Evolutionary conservation across 2,888 invertebrate genomes (phyloP).

Genomic region (Cryptus armator): DNA sequence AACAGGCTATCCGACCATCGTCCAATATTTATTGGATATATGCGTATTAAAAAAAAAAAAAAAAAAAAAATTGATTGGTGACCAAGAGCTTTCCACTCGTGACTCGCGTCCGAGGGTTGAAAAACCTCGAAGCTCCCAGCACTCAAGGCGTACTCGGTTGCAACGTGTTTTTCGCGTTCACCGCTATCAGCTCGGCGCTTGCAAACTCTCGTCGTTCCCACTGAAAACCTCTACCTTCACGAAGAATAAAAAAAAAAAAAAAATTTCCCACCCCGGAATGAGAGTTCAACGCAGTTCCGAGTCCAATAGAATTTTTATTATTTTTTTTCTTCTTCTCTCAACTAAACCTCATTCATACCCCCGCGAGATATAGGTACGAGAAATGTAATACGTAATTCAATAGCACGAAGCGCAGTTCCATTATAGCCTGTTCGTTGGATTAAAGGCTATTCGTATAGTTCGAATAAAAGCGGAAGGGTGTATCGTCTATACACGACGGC

Average conservation of each 20-base stretch:
- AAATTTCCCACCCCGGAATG: slow-evolving; percentile 13
- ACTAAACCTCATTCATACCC: slow-evolving; percentile 11
- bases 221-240: slow-evolving; percentile 26
- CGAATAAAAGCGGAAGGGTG: neutral
- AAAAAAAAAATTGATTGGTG: slow-evolving; percentile 47
- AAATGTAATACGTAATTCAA: slow-evolving; percentile 42
- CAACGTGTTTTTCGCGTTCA: slow-evolving; percentile 52
- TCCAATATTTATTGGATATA: slow-evolving; percentile 34
- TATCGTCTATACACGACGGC: neutral
- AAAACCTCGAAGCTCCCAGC: slow-evolving; percentile 65
- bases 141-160: slow-evolving; percentile 33
- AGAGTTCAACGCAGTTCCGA: slow-evolving; percentile 17
- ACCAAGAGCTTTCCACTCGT: slow-evolving; percentile 47
- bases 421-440: neutral
- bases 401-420: neutral
- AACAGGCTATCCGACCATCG: neutral
- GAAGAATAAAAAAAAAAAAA: slow-evolving; percentile 23
- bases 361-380: neutral
- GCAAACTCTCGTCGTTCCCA: slow-evolving; percentile 26
- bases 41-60: slow-evolving; percentile 26
- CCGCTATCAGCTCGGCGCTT: slow-evolving; percentile 31
- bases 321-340: neutral
- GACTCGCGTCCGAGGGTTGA: slow-evolving; percentile 29
- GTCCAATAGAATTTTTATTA: slow-evolving; percentile 13
- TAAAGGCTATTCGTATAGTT: neutral